These are phyloP conservation scores for Dasyurus viverrinus DNA, from an alignment of 2,113 vertebrate species.

Conservation along the genomic window DNA sequence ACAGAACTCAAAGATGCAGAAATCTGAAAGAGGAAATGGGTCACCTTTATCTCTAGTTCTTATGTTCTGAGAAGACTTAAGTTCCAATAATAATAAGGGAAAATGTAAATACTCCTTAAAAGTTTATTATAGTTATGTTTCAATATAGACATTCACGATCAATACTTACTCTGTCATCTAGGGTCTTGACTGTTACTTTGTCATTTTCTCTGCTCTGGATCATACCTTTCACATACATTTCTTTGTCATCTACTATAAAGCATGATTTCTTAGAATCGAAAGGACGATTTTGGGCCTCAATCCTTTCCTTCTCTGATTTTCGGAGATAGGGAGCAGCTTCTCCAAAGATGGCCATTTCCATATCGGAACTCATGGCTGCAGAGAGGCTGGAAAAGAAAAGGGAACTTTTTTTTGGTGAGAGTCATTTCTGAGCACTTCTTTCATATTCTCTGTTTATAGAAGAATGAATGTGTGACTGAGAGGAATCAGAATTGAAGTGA, in stretches of 20 bases:
- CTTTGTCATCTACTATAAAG: slow-evolving; percentile 86
- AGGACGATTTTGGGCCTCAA: slow-evolving; percentile 85
- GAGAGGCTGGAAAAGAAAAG: slow-evolving; percentile 52
- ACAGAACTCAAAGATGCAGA: background rate
- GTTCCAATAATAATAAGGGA: background rate
- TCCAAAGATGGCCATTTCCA: slow-evolving; percentile 86
- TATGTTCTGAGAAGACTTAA: background rate
- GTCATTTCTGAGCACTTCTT: background rate
- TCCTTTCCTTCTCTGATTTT: slow-evolving; percentile 86
- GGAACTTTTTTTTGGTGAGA: background rate
- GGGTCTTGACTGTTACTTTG: slow-evolving; percentile 90
- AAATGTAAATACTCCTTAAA: background rate
- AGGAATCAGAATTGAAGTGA: background rate
- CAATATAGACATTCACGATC: background rate
- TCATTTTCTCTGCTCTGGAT: slow-evolving; percentile 87
- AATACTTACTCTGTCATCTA: slow-evolving; percentile 84
- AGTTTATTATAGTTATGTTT: background rate
- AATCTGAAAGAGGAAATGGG: background rate
- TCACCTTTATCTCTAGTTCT: background rate
- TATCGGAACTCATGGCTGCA: slow-evolving; percentile 84
- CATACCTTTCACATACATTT: slow-evolving; percentile 92
- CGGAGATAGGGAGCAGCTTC: slow-evolving; percentile 85
- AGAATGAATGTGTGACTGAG: background rate
- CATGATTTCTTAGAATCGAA: slow-evolving; percentile 92
- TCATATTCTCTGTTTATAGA: background rate